A percentile compares a stretch with the other conserved stretches of the same genome.
These are phyloP conservation scores for Tenualosa ilisha DNA, from an alignment of 2,797 vertebrate genomes.

Conservation along the genomic window DNA sequence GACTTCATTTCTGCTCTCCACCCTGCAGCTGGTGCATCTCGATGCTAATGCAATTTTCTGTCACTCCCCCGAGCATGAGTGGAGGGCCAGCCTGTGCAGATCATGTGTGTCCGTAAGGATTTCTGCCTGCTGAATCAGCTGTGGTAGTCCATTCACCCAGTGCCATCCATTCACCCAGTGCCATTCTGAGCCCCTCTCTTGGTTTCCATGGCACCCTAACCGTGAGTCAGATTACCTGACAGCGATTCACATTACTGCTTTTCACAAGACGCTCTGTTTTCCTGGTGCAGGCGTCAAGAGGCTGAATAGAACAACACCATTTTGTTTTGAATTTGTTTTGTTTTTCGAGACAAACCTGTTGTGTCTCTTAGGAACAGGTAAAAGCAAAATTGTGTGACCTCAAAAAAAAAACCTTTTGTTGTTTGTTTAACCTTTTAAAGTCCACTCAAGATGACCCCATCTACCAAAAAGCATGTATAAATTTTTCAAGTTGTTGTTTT, in stretches of 20 bases:
- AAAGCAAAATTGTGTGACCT: neutral
- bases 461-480: neutral
- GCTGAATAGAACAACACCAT: neutral
- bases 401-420: neutral
- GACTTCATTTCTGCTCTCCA: neutral
- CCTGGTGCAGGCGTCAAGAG: neutral
- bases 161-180: neutral
- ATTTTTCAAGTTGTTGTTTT: neutral
- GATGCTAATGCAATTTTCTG: neutral
- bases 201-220: neutral
- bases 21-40: neutral
- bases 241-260: neutral
- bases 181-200: neutral
- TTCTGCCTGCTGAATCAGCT: conserved; percentile 10
- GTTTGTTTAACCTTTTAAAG: conserved; percentile 3
- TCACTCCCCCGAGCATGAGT: neutral
- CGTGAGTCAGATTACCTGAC: conserved; percentile 15
- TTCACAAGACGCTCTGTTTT: neutral
- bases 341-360: neutral
- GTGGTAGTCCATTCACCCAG: neutral
- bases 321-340: neutral
- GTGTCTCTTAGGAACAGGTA: neutral
- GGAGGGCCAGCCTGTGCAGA: neutral
- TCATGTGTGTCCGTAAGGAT: conserved; percentile 4
- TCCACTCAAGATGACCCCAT: neutral